Evolutionary conservation across 2,113 vertebrate species (phyloP).

Genomic region (Azemiops feae): DNA sequence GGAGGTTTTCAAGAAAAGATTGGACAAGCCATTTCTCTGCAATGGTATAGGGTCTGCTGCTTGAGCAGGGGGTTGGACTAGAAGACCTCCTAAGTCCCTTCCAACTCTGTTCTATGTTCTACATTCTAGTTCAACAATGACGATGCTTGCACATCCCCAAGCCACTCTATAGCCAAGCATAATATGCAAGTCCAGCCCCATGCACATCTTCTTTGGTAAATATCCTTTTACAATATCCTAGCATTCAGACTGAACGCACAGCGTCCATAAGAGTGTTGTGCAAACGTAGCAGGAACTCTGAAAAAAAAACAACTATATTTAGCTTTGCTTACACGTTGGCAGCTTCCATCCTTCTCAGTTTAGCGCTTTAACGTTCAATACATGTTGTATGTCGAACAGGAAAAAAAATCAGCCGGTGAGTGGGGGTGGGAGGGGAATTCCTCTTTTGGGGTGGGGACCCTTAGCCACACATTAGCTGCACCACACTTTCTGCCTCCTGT

Average conservation of each 20-base stretch:
- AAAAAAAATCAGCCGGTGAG: neutral
- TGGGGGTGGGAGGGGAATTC: constrained; percentile 18
- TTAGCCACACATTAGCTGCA: neutral
- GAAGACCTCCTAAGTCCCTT: too few relatives aligned
- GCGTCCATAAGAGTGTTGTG: constrained; percentile 46
- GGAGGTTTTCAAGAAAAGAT: too few relatives aligned
- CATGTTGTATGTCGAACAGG: constrained; percentile 27
- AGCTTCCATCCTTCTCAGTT: constrained; percentile 47
- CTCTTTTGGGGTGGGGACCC: constrained; percentile 36
- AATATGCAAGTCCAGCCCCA: neutral
- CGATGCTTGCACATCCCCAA: neutral
- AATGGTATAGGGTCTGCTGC: too few relatives aligned
- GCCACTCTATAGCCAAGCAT: neutral
- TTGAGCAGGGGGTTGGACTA: too few relatives aligned
- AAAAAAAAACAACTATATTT: constrained; percentile 60
- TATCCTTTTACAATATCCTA: constrained; percentile 5
- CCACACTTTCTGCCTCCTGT: constrained; percentile 20
- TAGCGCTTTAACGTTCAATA: constrained; percentile 43
- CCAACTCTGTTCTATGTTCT: too few relatives aligned
- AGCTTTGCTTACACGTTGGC: constrained; percentile 38
- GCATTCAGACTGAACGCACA: constrained; percentile 31
- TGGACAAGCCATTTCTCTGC: too few relatives aligned
- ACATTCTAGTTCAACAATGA: neutral
- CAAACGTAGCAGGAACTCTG: constrained; percentile 61
- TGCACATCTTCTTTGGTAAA: neutral